Base-by-base conservation (phyloP, 2,797 vertebrate species). In the Neolamprologus multifasciatus region DNA sequence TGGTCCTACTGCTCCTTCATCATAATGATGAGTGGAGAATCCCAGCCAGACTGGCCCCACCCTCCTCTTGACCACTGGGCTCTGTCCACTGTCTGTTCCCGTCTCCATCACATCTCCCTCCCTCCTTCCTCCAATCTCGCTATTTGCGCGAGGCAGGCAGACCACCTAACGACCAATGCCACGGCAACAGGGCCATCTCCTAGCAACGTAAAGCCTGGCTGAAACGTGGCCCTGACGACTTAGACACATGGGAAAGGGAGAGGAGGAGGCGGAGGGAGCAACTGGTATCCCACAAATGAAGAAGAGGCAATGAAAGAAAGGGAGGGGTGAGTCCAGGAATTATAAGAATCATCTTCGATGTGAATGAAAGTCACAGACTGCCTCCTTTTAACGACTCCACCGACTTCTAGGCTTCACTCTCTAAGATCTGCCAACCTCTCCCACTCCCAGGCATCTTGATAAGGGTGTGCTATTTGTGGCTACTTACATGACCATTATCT, bases 111-210 rank as follows among this genome's bases (percentile, higher is more conserved):
- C 84, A 19, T 31, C 57, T 45, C 78, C 67, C 26, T 14, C 84
- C 87, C 67, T 50, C 80, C 29, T 17, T 19, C 82, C 85, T 88
- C 83, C 88, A 57, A 78, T 87, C 88, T 83, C 84, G 84, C 84
- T 82, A 48, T 88, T 83, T 84, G 67, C 74, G 86, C 82, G 43
- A 91, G 84, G 92, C 91, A 91, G 89, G 93, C 93, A 95, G 94
- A 95, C 95, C 96, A 95, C 96, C 96, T 95, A 96, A 95, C 96
- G 91, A 97, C 96, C 88, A 93, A 77, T 88, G 85, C 96, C 96
- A 97, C 93, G 89, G 96, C 96, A 96, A 97, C 96, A 93, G 94
- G 95, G 91, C 94, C 96, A 96, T 97, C 96, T 96, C 97, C 95
- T 97, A 97, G 97, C 97, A 97, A 97, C 97, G 84, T 92, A 92